These are phyloP conservation scores for Hesperia comma DNA, from an alignment of 2,888 invertebrate genomes.

Conservation along the genomic window DNA sequence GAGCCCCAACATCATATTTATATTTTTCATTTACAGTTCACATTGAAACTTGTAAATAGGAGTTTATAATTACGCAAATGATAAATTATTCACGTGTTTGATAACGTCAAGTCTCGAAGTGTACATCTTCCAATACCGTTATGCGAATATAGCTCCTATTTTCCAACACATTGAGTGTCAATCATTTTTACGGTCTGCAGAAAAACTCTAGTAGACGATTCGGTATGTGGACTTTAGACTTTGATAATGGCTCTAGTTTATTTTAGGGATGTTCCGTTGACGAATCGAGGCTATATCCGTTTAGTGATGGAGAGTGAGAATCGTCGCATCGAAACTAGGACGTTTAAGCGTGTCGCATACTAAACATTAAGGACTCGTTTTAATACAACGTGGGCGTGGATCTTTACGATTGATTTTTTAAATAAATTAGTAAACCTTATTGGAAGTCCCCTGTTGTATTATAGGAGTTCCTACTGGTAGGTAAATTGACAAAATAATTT, in stretches of 20 bases:
- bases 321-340: neutral
- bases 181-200: conserved; percentile 1
- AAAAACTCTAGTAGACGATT: conserved; percentile 20
- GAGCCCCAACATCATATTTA: too few species aligned
- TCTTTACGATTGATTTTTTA: too few species aligned
- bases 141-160: conserved; percentile 16
- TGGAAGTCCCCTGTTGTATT: too few species aligned
- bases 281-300: conserved; percentile 33
- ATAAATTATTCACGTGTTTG: conserved; percentile 17
- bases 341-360: conserved; percentile 12
- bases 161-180: conserved; percentile 11
- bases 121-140: neutral
- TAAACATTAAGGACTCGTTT: neutral
- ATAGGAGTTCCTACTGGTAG: too few species aligned
- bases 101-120: conserved; percentile 23
- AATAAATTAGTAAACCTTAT: too few species aligned
- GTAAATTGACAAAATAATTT: too few species aligned
- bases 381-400: too few species aligned
- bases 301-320: conserved; percentile 9
- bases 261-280: conserved; percentile 24
- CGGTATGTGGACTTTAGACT: conserved; percentile 5
- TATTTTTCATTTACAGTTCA: too few species aligned
- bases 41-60: too few species aligned
- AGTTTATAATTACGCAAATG: conserved; percentile 10
- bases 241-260: conserved; percentile 21